Evolutionary conservation across 2,888 invertebrate species (phyloP), one percentile per base, ranked within the genome.

Genomic region (Oligia fasciuncula): DNA sequence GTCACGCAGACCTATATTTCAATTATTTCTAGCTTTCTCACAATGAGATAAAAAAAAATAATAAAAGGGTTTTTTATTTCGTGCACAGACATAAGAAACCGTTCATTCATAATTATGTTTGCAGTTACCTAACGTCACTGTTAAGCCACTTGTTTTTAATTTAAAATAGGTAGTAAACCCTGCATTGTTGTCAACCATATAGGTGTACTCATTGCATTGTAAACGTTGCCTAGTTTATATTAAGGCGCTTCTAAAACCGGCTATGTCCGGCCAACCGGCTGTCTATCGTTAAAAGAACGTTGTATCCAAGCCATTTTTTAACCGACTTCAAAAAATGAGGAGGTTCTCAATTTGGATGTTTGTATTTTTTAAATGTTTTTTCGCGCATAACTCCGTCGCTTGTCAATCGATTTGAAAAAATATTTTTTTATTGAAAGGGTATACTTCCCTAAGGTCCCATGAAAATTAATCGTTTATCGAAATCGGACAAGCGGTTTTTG

Each of bases 81-180:
- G n/a, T 66, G 60, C 35, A 70, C 4, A 23, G 35, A 14, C 69
- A 14, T 51, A 87, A 84, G 83, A 86, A 81, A 82, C 67, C 11
- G 51, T 78, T 83, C 46, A 78, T 68, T 79, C 62, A 70, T 43
- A 19, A 40, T 40, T 69, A 54, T 83, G 51, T 76, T 74, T 77
- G 73, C 81, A 83, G 75, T 83, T 85, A 79, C 49, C 62, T 78
- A 86, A 82, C 66, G 73, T 80, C 81, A 85, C 78, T 83, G 78
- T 77, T 81, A 46, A 83, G 81, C 86, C 86, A 84, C 80, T 77
- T 87, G 80, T 88, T 88, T 90, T 90, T 88, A 62, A 62, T 40
- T 60, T 23, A 69, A 71, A 67, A 54, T 72, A 29, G 29, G 29
- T 29, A 65, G 71, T 79, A 74, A 69, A 57, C 43, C 9, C 49